These are phyloP conservation scores for Eulemur albifrons DNA, from an alignment of 2,797 vertebrate genomes.

Conservation along the genomic window DNA sequence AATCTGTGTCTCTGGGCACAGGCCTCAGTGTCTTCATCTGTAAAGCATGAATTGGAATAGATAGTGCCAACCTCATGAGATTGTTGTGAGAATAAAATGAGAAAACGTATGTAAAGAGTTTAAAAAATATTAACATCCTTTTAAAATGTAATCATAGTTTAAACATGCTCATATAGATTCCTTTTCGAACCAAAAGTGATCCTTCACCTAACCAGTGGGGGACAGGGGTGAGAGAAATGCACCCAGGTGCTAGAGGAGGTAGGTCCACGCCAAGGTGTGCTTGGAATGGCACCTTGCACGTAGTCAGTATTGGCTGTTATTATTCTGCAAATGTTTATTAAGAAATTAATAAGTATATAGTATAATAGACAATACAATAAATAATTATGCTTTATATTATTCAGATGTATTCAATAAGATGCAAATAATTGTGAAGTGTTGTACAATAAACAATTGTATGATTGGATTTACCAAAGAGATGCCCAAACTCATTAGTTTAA, in stretches of 20 bases:
- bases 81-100: neutral
- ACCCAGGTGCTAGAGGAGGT: neutral
- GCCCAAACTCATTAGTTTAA: neutral
- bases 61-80: neutral
- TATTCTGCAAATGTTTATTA: neutral
- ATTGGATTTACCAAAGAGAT: neutral
- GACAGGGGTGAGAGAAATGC: neutral
- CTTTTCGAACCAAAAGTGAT: neutral
- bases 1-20: neutral
- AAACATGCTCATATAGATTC: neutral
- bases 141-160: neutral
- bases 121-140: neutral
- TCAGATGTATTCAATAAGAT: conserved; percentile 15
- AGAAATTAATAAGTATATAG: neutral
- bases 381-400: neutral
- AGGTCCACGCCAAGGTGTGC: neutral
- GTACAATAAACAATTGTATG: neutral
- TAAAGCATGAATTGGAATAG: neutral
- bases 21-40: neutral
- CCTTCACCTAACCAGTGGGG: neutral
- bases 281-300: neutral
- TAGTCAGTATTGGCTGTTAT: neutral
- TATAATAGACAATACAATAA: neutral
- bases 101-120: neutral
- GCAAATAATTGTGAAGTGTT: neutral